Conservation (phyloP, 2,113 vertebrate genomes). For the Acrocephalus kingi region DNA sequence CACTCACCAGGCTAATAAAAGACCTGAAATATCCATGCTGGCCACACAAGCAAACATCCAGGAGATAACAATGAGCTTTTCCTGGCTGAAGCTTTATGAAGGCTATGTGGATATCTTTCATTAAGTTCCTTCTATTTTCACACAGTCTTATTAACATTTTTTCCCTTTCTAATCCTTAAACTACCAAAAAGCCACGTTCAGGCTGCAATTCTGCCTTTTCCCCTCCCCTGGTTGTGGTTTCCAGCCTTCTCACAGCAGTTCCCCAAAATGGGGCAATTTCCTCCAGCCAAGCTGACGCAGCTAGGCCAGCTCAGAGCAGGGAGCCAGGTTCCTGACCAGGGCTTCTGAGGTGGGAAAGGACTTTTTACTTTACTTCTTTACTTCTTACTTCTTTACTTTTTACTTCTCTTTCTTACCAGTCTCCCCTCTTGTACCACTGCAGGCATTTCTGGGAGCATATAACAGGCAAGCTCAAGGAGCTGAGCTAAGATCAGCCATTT, state of each 20-base stretch:
- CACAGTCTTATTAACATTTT: rapidly evolving
- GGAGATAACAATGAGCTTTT: not conserved
- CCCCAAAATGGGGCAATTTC: not conserved
- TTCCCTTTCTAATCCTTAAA: not conserved
- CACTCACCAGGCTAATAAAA: not conserved
- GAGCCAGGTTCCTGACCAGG: not conserved
- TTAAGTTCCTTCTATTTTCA: not conserved
- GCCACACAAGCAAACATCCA: not conserved
- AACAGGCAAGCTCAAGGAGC: rapidly evolving
- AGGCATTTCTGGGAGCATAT: rapidly evolving
- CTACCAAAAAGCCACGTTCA: not conserved
- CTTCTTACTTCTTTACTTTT: not conserved
- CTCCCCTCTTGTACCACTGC: not conserved
- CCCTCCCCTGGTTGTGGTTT: not conserved
- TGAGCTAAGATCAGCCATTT: not conserved
- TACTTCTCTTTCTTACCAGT: rapidly evolving
- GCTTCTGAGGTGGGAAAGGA: rapidly evolving
- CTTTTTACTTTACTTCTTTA: rapidly evolving
- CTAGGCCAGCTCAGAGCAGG: not conserved
- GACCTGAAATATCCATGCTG: not conserved
- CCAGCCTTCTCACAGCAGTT: not conserved
- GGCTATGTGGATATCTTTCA: rapidly evolving
- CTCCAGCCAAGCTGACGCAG: not conserved
- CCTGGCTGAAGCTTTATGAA: rapidly evolving
- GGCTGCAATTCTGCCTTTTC: not conserved